Evolutionary conservation across 2,797 vertebrate species (phyloP).

Genomic region (Chanos chanos): DNA sequence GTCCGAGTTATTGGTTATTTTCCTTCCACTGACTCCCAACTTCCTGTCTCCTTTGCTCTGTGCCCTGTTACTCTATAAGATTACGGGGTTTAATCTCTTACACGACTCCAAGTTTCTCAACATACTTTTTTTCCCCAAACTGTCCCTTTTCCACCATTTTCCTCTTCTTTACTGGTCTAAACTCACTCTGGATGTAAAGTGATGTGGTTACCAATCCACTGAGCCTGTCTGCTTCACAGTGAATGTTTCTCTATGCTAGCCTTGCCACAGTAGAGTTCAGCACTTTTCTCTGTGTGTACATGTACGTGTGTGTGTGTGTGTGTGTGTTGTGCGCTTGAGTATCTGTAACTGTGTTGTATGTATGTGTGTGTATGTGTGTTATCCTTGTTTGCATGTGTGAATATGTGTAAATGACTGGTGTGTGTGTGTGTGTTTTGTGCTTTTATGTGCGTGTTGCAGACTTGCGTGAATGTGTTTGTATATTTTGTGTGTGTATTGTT

Average conservation of each 20-base stretch:
- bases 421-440: background rate
- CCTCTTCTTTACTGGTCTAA: too few species aligned
- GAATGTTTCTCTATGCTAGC: conserved; percentile 22
- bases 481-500: background rate
- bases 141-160: too few species aligned
- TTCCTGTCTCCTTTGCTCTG: too few species aligned
- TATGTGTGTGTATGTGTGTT: background rate
- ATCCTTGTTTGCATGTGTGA: background rate
- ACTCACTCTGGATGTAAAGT: too few species aligned
- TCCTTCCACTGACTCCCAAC: too few species aligned
- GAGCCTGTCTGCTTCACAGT: background rate
- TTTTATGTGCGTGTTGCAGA: background rate
- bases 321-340: background rate
- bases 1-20: too few species aligned
- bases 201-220: too few species aligned
- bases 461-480: too few species aligned
- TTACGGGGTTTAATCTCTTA: too few species aligned
- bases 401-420: background rate
- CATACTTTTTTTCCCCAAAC: too few species aligned
- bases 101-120: too few species aligned
- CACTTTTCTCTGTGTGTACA: background rate
- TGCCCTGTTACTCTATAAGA: too few species aligned
- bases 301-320: conserved; percentile 3
- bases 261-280: conserved; percentile 2
- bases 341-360: conserved; percentile 11